A percentile compares a stretch with the other conserved stretches of the same genome.
Evolutionary conservation across 92 coral and sea anemone species (phyloP).

Genomic region (Bergia puertoricense): DNA sequence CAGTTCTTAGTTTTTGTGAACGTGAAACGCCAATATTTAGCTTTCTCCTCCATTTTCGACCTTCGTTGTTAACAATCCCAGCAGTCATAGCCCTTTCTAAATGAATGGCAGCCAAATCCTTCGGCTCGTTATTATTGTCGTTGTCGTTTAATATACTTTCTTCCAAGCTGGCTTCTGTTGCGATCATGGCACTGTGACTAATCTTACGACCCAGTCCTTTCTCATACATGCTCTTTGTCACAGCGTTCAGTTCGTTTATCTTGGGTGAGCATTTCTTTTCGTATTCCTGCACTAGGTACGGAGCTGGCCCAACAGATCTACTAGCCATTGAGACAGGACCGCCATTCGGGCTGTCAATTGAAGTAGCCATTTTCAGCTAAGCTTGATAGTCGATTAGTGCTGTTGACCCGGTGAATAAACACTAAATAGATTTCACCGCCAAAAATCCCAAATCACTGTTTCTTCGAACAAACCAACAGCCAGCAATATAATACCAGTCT

Average conservation of each 20-base stretch:
- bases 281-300: slow-evolving; percentile 74
- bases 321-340: slow-evolving; percentile 73
- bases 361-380: slow-evolving; percentile 16
- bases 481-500: neutral
- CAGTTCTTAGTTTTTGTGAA: slow-evolving; percentile 26
- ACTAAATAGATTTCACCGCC: neutral
- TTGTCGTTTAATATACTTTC: neutral
- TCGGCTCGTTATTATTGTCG: slow-evolving; percentile 34
- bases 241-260: slow-evolving; percentile 67
- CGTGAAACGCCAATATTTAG: slow-evolving; percentile 58
- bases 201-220: slow-evolving; percentile 82
- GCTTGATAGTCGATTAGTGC: neutral
- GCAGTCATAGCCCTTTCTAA: slow-evolving; percentile 79
- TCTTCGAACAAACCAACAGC: neutral
- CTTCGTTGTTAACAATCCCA: slow-evolving; percentile 70
- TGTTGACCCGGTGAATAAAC: neutral
- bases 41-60: slow-evolving; percentile 76
- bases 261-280: slow-evolving; percentile 70
- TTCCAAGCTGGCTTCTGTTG: slow-evolving; percentile 42
- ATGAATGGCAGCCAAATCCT: slow-evolving; percentile 83
- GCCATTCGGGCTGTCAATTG: slow-evolving; percentile 38
- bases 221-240: slow-evolving; percentile 88
- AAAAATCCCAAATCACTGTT: neutral
- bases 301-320: slow-evolving; percentile 60
- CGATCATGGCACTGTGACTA: slow-evolving; percentile 48